Conservation (phyloP, 2,113 vertebrate genomes). For the Lanius collurio region DNA sequence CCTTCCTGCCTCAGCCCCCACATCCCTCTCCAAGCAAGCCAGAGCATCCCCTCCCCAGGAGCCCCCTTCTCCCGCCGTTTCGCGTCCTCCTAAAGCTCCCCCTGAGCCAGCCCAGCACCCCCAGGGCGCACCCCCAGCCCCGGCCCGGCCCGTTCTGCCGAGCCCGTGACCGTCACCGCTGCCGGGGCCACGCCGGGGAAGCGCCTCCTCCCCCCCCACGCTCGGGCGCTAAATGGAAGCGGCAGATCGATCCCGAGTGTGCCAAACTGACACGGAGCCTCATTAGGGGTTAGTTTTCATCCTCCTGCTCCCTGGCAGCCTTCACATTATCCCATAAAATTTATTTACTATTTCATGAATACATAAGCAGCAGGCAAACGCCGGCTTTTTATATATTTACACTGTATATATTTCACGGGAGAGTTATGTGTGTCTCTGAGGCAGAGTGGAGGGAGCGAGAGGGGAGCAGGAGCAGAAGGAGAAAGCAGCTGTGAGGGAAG, state of each 20-base stretch:
- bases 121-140: accelerated
- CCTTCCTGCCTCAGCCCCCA: too few species aligned
- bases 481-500: slow-evolving; percentile 60
- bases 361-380: slow-evolving; percentile 85
- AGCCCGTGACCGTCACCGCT: not conserved
- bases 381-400: slow-evolving; percentile 85
- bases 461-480: slow-evolving; percentile 66
- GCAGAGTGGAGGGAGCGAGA: slow-evolving; percentile 68
- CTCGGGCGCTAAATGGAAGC: slow-evolving; percentile 46
- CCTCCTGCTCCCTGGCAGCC: slow-evolving; percentile 82
- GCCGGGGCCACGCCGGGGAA: not conserved
- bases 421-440: slow-evolving; percentile 81
- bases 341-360: slow-evolving; percentile 89
- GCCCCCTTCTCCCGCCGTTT: accelerated
- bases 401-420: slow-evolving; percentile 84
- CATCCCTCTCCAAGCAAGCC: not conserved
- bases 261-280: slow-evolving; percentile 72
- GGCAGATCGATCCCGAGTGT: slow-evolving; percentile 74
- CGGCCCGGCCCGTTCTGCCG: not conserved
- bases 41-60: not conserved
- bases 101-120: accelerated
- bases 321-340: slow-evolving; percentile 88
- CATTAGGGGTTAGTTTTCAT: slow-evolving; percentile 80
- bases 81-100: accelerated
- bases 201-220: not conserved